Percentiles rank a stretch among this genome's conserved stretches.
Evolutionary conservation across 92 coral and sea anemone species (phyloP).

Genomic region (Chrysogorgia sp.): DNA sequence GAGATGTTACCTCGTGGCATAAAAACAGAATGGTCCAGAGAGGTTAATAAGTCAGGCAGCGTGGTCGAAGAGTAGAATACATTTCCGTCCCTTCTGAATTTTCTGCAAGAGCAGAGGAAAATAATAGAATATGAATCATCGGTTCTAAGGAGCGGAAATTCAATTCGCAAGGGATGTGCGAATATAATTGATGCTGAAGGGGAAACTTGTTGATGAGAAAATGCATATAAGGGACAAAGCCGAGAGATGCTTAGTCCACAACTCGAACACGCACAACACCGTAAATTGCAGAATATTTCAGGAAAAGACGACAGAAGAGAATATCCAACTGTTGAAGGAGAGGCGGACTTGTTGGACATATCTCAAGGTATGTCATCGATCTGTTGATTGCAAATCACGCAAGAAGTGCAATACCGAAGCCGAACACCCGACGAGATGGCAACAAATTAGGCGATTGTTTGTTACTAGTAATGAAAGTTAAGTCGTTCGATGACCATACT

Average conservation of each 20-base stretch:
- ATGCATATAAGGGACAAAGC: too few relatives aligned
- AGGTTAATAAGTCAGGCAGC: too few relatives aligned
- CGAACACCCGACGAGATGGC: constrained; percentile 2
- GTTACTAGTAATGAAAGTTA: constrained; percentile 4
- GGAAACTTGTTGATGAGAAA: not conserved
- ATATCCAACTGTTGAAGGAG: constrained; percentile 45
- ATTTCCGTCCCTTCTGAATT: constrained; percentile 35
- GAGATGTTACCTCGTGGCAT: constrained; percentile 42
- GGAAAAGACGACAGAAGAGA: constrained; percentile 52
- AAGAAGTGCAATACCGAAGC: not conserved
- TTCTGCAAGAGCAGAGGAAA: constrained; percentile 53
- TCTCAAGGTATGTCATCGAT: constrained; percentile 54
- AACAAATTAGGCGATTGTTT: not conserved
- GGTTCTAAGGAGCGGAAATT: constrained; percentile 29
- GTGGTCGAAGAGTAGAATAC: constrained; percentile 18
- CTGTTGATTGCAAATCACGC: too few relatives aligned
- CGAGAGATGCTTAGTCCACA: constrained; percentile 53
- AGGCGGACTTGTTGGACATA: constrained; percentile 66
- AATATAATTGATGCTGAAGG: constrained; percentile 39
- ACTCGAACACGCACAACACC: constrained; percentile 40
- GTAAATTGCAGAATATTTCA: too few relatives aligned
- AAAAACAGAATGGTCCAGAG: constrained; percentile 47
- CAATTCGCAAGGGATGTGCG: constrained; percentile 26
- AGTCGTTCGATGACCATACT: not conserved
- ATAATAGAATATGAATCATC: too few relatives aligned